Percentiles rank a stretch among this genome's conserved stretches.
Conservation (phyloP, 2,113 vertebrate species). For the Kryptolebias marmoratus region DNA sequence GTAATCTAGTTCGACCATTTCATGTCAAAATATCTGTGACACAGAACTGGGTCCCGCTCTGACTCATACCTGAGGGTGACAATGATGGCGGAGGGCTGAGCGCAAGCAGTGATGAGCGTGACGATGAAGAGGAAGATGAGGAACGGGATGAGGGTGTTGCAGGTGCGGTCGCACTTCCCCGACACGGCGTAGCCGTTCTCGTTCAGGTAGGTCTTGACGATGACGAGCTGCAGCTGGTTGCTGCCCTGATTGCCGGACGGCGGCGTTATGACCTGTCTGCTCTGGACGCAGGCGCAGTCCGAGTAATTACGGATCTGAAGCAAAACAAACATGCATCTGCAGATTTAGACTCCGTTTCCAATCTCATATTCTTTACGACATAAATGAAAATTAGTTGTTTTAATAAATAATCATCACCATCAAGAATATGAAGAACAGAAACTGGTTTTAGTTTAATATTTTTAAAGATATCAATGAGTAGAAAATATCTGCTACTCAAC, state of each 20-base stretch:
- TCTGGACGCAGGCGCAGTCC: constrained; percentile 96
- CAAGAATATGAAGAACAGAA: no score
- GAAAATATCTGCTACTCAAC: no score
- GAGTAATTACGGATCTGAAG: constrained; percentile 93
- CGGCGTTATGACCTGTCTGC: constrained; percentile 94
- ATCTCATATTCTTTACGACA: no score
- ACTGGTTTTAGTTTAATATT: no score
- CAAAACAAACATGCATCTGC: rapidly evolving
- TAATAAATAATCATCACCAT: no score
- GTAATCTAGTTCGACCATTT: no score
- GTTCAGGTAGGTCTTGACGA: constrained; percentile 97
- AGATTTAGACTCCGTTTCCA: not conserved
- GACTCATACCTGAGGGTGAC: constrained; percentile 92
- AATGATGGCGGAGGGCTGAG: constrained; percentile 97
- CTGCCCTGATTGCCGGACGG: constrained; percentile 87
- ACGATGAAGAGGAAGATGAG: constrained; percentile 98
- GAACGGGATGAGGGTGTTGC: constrained; percentile 96
- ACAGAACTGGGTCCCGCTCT: not conserved
- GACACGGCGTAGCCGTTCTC: constrained; percentile 94
- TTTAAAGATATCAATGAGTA: no score
- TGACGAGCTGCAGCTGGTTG: constrained; percentile 93
- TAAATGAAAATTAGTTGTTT: no score
- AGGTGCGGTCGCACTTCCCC: constrained; percentile 93
- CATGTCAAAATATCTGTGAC: no score
- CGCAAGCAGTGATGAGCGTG: constrained; percentile 97